These are phyloP conservation scores for Ormyrus rosae DNA, from an alignment of 2,888 invertebrate genomes.

Conservation along the genomic window DNA sequence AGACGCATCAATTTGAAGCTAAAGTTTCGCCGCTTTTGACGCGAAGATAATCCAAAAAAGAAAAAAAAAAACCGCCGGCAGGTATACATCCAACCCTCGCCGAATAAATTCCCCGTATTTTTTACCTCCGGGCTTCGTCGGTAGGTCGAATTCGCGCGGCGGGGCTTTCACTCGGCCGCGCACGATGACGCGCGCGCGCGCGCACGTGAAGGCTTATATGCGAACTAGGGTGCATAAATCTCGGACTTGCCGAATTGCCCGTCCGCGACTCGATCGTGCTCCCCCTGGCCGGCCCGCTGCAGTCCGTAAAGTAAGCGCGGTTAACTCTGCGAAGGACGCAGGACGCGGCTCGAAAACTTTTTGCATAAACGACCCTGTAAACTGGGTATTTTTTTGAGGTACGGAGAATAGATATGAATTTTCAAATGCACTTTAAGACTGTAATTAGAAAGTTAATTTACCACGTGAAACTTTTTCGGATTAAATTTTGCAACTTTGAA, in stretches of 20 bases:
- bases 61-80: background rate
- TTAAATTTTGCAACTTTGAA: too few relatives aligned
- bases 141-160: background rate
- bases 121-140: background rate
- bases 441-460: too few relatives aligned
- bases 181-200: background rate
- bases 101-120: slow-evolving; percentile 2
- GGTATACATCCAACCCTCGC: background rate
- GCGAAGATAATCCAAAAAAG: background rate
- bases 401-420: too few relatives aligned
- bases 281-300: too few relatives aligned
- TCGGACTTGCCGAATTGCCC: slow-evolving; percentile 64
- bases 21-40: background rate
- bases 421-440: too few relatives aligned
- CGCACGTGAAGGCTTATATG: background rate
- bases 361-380: too few relatives aligned
- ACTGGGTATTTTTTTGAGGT: too few relatives aligned
- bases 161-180: background rate
- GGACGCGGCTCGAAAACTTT: too few relatives aligned
- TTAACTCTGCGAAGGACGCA: too few relatives aligned
- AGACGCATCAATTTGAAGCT: background rate
- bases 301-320: too few relatives aligned
- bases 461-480: too few relatives aligned
- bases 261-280: background rate
- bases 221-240: slow-evolving; percentile 66